A percentile compares a stretch with the other conserved stretches of the same genome.
These are phyloP conservation scores for Aphrocallistes beatrix DNA, from an alignment of 37 sponge, comb jelly and placozoan genomes.

Conservation along the genomic window DNA sequence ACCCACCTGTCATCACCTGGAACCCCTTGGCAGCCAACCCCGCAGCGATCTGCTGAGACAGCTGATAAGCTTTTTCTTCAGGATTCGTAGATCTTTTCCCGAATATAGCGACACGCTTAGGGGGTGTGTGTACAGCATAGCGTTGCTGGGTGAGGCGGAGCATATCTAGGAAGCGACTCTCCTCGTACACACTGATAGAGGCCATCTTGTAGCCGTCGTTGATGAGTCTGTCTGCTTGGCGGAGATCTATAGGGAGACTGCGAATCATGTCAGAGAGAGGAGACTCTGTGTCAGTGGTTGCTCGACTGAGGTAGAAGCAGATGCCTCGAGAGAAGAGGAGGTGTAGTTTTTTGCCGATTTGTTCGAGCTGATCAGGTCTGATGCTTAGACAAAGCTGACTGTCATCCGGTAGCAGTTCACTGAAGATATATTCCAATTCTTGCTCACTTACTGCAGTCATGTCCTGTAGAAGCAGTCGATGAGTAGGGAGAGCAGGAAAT, in stretches of 20 bases:
- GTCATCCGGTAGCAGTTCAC: neutral
- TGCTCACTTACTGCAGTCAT: neutral
- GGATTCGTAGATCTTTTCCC: conserved; percentile 35
- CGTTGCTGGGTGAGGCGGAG: neutral
- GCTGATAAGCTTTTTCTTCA: conserved; percentile 34
- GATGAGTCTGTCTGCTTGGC: neutral
- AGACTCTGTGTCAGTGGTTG: neutral
- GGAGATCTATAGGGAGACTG: neutral
- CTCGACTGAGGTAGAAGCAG: neutral
- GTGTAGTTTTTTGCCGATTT: neutral
- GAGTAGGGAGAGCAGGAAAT: neutral
- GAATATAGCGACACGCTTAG: conserved; percentile 41
- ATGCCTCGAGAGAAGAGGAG: neutral
- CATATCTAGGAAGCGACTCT: neutral
- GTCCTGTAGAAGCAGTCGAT: neutral
- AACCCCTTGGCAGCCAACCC: conserved; percentile 44
- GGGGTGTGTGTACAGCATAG: neutral
- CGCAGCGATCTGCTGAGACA: conserved; percentile 24
- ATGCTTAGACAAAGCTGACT: neutral
- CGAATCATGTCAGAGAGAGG: neutral
- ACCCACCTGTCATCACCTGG: conserved; percentile 48
- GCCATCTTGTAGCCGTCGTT: neutral
- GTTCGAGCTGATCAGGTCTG: neutral
- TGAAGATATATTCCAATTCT: neutral
- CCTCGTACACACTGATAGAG: neutral